Evolutionary conservation across 2,888 invertebrate genomes (phyloP).

Genomic region (Auanema sp.): DNA sequence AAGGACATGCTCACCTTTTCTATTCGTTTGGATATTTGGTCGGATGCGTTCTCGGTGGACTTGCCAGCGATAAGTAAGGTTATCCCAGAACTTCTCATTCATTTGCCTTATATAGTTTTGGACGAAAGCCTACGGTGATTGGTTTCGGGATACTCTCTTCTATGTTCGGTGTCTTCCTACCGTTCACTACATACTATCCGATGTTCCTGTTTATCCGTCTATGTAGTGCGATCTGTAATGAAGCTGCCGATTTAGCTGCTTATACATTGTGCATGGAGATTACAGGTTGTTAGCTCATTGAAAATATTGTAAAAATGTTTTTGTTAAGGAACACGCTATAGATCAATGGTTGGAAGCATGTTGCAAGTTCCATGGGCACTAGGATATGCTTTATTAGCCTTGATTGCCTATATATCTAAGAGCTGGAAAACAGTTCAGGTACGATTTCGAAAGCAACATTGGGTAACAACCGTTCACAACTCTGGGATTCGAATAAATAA

Average conservation of each 20-base stretch:
- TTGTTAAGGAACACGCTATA: slow-evolving; percentile 51
- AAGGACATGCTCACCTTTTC: slow-evolving; percentile 64
- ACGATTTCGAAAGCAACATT: not conserved
- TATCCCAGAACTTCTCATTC: not conserved
- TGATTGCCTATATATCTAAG: slow-evolving; percentile 61
- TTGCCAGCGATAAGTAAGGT: slow-evolving; percentile 55
- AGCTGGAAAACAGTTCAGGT: slow-evolving; percentile 63
- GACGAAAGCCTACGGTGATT: slow-evolving; percentile 64
- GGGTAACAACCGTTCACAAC: not conserved
- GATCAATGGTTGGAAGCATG: slow-evolving; percentile 63
- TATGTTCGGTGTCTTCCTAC: slow-evolving; percentile 63
- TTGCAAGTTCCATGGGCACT: slow-evolving; percentile 64
- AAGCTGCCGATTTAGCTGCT: slow-evolving; percentile 63
- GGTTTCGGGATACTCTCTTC: slow-evolving; percentile 64
- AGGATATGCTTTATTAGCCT: slow-evolving; percentile 63
- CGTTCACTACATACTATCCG: slow-evolving; percentile 54
- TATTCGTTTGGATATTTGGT: slow-evolving; percentile 63
- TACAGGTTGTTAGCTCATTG: slow-evolving; percentile 38
- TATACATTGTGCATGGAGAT: slow-evolving; percentile 64
- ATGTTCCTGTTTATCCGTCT: slow-evolving; percentile 60
- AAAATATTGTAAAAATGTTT: not conserved
- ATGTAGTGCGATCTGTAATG: slow-evolving; percentile 54
- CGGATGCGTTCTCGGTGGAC: slow-evolving; percentile 62
- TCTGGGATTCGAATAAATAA: not conserved
- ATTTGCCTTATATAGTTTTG: slow-evolving; percentile 46